Evolutionary conservation across 2,797 vertebrate species (phyloP).

Genomic region (Hylomyscus alleni): DNA sequence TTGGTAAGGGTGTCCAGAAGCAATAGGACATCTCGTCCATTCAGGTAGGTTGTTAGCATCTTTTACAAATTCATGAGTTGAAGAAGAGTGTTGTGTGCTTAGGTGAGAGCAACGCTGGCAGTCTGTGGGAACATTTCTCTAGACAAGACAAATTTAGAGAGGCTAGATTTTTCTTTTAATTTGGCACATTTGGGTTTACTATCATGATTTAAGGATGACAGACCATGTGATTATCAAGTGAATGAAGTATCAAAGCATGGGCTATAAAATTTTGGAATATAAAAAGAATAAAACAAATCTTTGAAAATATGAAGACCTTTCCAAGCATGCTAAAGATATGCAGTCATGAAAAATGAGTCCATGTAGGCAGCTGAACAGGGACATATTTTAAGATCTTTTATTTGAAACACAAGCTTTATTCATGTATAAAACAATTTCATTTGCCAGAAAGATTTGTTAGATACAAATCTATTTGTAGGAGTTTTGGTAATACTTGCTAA

Average conservation of each 20-base stretch:
- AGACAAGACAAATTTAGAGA: background rate
- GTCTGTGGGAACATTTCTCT: background rate
- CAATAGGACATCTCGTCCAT: background rate
- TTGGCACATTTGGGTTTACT: background rate
- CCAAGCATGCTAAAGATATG: background rate
- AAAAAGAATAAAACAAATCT: background rate
- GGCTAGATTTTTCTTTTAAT: background rate
- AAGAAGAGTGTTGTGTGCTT: background rate
- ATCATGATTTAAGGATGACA: conserved; percentile 21
- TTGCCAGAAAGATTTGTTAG: conserved; percentile 39
- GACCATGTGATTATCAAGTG: conserved; percentile 3
- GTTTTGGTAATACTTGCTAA: background rate
- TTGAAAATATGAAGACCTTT: background rate
- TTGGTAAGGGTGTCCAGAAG: background rate
- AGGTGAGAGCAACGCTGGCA: background rate
- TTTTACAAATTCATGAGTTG: background rate
- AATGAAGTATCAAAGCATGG: background rate
- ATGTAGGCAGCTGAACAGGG: background rate
- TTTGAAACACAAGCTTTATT: conserved; percentile 43
- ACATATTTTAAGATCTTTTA: conserved; percentile 27
- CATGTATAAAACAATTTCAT: background rate
- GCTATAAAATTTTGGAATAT: conserved; percentile 10
- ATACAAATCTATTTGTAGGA: background rate
- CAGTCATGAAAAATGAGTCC: background rate
- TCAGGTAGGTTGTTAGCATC: accelerated